phyloP scores from a whole-genome alignment of 2,888 invertebrate species.

The Noctua fimbriata region DNA sequence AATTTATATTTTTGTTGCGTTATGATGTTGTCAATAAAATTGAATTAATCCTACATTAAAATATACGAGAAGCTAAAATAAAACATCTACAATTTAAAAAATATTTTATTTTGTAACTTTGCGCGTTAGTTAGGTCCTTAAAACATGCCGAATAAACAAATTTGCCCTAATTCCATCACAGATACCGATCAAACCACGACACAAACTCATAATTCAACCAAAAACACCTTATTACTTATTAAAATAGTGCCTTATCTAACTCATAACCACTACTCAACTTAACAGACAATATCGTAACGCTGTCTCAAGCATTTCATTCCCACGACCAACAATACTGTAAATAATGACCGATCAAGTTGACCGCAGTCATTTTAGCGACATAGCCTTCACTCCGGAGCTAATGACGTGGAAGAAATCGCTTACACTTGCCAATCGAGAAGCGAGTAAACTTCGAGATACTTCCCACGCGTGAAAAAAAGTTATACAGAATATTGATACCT shows the following conservation, averaged over 20 bases:
- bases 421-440: conserved; percentile 44
- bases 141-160: background rate
- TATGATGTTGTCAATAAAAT: background rate
- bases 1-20: background rate
- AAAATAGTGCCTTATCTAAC: conserved; percentile 31
- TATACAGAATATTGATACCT: conserved; percentile 33
- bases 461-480: conserved; percentile 58
- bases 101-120: background rate
- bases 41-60: background rate
- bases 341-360: conserved; percentile 58
- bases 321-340: conserved; percentile 59
- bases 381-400: conserved; percentile 55
- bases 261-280: conserved; percentile 37
- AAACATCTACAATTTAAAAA: background rate
- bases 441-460: conserved; percentile 28
- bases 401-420: conserved; percentile 63
- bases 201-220: conserved; percentile 26
- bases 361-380: conserved; percentile 59
- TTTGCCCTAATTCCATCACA: conserved; percentile 1
- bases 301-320: conserved; percentile 49
- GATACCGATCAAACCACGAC: background rate
- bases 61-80: background rate
- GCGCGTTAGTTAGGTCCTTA: background rate
- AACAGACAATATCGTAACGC: conserved; percentile 37
- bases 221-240: conserved; percentile 31